Base-by-base conservation (phyloP, 2,113 vertebrate genomes). In the Empidonax traillii region DNA sequence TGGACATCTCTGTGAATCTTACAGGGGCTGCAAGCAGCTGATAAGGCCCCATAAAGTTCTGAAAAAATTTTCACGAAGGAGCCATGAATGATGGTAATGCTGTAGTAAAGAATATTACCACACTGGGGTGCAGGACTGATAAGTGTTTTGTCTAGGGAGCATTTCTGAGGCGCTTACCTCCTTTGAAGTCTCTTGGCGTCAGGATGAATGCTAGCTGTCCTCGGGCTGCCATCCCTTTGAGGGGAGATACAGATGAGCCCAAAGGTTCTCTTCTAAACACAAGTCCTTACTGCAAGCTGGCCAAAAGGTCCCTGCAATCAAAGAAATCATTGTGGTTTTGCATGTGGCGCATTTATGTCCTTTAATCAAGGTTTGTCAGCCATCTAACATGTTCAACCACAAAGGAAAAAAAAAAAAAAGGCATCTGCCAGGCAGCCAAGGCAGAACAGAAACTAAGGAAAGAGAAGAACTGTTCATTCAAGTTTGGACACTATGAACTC, bases 261-360 rank as follows among this genome's bases (percentile, higher is more conserved):
- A 96, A 96, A 97, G 94, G 91, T 97, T 97, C 97, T 97, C 98
- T 97, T 97, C 95, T 96, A 97, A 98, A 96, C 97, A 94, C 95
- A 97, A 97, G 83, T 96, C 96, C 96, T 97, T 96, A 96, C 87
- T 62, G 69, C 96, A 96, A 96, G 96, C 93, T 96, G 96, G 85
- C 95, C 96, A 96, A 95, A 97, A 96, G 95, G 95, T 97, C 96
- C 97, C 97, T 97, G 97, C 63, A 97, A 97, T 96, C 96, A 96
- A 97, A 97, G 94, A 97, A 94, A 97, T 96, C 93, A 96, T 78
- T 93, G 96, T 96, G 94, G 96, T 96, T 97, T 96, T 97, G 96
- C 93, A 88, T 88, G 30, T 94, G 94, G 96, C 94, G 62, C 80
- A 89, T 93, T 94, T 85, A 86, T 35, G 92, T 89, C 95, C 91